Evolutionary conservation across 2,113 vertebrate genomes (phyloP).

Genomic region (Callionymus lyra): DNA sequence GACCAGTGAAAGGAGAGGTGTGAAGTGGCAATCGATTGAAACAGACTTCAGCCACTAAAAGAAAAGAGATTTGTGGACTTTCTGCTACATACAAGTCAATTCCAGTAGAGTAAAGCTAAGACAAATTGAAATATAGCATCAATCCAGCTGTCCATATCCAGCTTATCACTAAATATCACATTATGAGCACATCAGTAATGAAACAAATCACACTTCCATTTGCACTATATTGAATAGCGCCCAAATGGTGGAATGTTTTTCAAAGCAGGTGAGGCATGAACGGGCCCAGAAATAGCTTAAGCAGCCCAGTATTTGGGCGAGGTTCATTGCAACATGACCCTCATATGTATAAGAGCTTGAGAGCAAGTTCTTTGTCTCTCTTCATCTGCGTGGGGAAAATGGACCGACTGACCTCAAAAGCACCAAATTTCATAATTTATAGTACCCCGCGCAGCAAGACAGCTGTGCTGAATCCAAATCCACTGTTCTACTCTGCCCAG

Average conservation of each 20-base stretch:
- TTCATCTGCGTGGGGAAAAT: constrained; percentile 20
- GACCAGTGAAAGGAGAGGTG: no score
- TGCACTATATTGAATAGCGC: constrained; percentile 52
- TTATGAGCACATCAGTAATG: constrained; percentile 11
- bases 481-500: constrained; percentile 10
- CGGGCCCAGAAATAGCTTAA: constrained; percentile 53
- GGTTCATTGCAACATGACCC: constrained; percentile 32
- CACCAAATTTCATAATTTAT: constrained; percentile 55
- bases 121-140: no score
- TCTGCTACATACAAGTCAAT: no score
- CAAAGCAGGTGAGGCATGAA: constrained; percentile 54
- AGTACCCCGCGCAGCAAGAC: constrained; percentile 39
- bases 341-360: constrained; percentile 28
- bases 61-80: no score
- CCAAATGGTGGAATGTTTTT: constrained; percentile 61
- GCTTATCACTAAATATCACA: no score
- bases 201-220: constrained; percentile 44
- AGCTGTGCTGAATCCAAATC: constrained; percentile 29
- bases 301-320: constrained; percentile 37
- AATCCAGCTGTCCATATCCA: no score
- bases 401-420: constrained; percentile 44
- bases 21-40: no score
- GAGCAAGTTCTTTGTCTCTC: constrained; percentile 30
- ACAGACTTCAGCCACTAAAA: no score
- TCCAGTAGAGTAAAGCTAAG: no score